A percentile compares a stretch with the other conserved stretches of the same genome.
Conservation (phyloP, 2,888 invertebrate species). For the Tiliacea citrago region DNA sequence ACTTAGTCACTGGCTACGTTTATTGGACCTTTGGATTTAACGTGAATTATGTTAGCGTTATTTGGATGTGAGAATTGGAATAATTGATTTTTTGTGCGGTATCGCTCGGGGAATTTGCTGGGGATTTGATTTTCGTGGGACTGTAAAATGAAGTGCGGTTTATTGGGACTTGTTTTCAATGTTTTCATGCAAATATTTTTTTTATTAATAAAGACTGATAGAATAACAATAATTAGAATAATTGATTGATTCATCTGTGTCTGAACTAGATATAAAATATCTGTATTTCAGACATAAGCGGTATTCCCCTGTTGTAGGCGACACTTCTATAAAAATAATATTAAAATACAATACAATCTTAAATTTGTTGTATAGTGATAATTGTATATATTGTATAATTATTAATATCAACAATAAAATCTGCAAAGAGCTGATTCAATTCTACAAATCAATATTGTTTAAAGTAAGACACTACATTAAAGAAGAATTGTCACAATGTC, state of each 20-base stretch:
- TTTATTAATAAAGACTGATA: no score
- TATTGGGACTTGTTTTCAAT: conserved; percentile 25
- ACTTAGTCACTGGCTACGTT: conserved; percentile 64
- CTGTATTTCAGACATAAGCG: no score
- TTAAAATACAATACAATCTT: no score
- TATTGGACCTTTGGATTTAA: conserved; percentile 57
- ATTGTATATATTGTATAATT: no score
- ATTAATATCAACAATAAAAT: no score
- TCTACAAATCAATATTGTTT: background rate
- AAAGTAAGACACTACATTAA: background rate
- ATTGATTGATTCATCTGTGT: no score
- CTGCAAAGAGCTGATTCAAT: background rate
- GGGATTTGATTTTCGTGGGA: conserved; percentile 22
- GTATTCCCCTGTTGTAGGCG: no score
- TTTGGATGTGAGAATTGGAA: conserved; percentile 55
- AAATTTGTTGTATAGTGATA: no score
- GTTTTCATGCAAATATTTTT: background rate
- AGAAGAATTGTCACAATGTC: conserved; percentile 4
- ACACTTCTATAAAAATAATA: no score
- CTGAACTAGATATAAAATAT: no score
- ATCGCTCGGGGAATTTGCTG: conserved; percentile 15
- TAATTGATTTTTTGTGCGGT: conserved; percentile 56
- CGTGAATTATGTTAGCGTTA: conserved; percentile 53
- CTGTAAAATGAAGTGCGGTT: conserved; percentile 10
- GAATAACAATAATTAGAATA: no score